These are phyloP conservation scores for Heteromyza rotundicornis DNA, from an alignment of 2,888 invertebrate species.

Conservation along the genomic window DNA sequence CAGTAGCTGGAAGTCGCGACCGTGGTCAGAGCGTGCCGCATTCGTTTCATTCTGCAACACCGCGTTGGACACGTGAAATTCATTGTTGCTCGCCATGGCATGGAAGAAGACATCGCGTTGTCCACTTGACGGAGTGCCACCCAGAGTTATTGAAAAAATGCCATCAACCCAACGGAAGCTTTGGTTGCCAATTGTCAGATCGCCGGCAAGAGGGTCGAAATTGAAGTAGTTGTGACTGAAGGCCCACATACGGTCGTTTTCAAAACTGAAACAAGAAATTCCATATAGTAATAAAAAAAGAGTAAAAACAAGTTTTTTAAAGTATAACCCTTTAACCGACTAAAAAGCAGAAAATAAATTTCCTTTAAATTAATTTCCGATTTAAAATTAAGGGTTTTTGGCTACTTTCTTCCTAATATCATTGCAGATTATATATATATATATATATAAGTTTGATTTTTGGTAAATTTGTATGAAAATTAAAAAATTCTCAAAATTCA, in stretches of 20 bases:
- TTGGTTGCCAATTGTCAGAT: conserved; percentile 71
- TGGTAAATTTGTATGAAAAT: too few species aligned
- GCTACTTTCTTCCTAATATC: too few species aligned
- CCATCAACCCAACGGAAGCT: conserved; percentile 83
- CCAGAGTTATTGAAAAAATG: conserved; percentile 74
- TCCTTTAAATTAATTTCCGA: too few species aligned
- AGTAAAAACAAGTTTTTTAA: too few species aligned
- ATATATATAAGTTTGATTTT: too few species aligned
- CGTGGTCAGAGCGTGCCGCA: conserved; percentile 66
- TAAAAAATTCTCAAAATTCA: too few species aligned
- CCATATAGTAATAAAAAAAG: too few species aligned
- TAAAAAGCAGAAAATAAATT: too few species aligned
- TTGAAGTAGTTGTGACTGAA: conserved; percentile 77
- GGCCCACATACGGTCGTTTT: conserved; percentile 72
- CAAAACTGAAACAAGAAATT: too few species aligned
- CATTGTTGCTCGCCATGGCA: conserved; percentile 74
- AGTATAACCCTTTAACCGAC: too few species aligned
- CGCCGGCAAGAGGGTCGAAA: conserved; percentile 74
- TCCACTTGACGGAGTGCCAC: conserved; percentile 65
- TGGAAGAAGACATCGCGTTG: conserved; percentile 76
- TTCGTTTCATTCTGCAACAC: conserved; percentile 67
- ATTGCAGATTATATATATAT: too few species aligned
- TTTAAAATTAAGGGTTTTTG: too few species aligned
- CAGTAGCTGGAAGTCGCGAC: conserved; percentile 66
- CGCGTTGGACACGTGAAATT: conserved; percentile 74